Percentiles rank a stretch among this genome's conserved stretches.
Conservation (phyloP, 2,888 invertebrate genomes). For the Rhingia rostrata region DNA sequence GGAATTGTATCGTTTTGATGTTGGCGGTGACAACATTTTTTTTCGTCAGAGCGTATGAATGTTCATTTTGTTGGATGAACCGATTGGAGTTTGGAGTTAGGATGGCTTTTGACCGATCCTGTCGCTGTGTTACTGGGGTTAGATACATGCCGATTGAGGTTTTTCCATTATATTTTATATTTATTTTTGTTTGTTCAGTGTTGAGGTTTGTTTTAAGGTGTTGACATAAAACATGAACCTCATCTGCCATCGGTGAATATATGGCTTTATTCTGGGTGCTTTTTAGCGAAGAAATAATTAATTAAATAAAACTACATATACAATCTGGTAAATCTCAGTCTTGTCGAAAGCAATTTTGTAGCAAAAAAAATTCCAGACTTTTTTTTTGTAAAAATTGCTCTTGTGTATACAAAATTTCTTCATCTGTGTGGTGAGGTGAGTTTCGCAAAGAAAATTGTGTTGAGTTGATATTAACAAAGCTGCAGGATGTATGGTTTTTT, state of each 20-base stretch:
- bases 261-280: slow-evolving; percentile 48
- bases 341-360: slow-evolving; percentile 75
- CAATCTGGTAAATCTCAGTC: slow-evolving; percentile 76
- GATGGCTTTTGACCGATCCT: not conserved
- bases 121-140: slow-evolving; percentile 8
- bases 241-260: slow-evolving; percentile 54
- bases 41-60: slow-evolving; percentile 1
- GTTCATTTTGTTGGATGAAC: not conserved
- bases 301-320: slow-evolving; percentile 71
- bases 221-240: slow-evolving; percentile 1
- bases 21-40: not conserved
- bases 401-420: slow-evolving; percentile 64
- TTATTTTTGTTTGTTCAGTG: slow-evolving; percentile 52
- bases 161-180: slow-evolving; percentile 42
- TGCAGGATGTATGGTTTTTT: slow-evolving; percentile 55
- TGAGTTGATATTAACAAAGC: slow-evolving; percentile 55
- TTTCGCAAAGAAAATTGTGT: slow-evolving; percentile 47
- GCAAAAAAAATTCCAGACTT: slow-evolving; percentile 56
- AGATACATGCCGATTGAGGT: slow-evolving; percentile 46
- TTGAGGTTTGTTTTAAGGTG: slow-evolving; percentile 28
- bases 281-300: slow-evolving; percentile 56
- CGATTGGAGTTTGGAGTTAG: slow-evolving; percentile 8
- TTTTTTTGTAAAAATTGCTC: slow-evolving; percentile 68
- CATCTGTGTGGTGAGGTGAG: slow-evolving; percentile 43
- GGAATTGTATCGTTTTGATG: not conserved